Base-by-base conservation (phyloP, 2,113 vertebrate genomes). In the Columbina picui region DNA sequence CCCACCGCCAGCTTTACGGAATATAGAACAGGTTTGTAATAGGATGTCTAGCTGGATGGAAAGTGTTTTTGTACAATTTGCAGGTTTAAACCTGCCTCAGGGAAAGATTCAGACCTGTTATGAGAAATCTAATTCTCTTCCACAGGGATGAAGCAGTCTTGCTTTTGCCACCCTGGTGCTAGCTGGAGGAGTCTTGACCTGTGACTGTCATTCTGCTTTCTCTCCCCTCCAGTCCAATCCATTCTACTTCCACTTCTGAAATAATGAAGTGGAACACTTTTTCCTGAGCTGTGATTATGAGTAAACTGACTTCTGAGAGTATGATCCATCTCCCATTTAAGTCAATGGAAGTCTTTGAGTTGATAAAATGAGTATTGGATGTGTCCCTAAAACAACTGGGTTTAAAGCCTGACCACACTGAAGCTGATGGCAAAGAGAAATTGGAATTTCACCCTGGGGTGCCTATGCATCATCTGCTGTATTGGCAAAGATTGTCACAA, bases 1-100 rank as follows among this genome's bases (percentile, higher is more conserved):
- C 93, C 94, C 95, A 97, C 92, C 26, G 9, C 32, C 75, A 96
- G 79, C 85, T 63, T 69, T 41, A 78, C 52, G 77, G 95, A 96
- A 97, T 88, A 97, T 83, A 97, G 93, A 95, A 95, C 80, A 95
- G 91, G 94, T 84, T 94, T 96, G 85, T 79, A 91, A 94, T 85
- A 92, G 87, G 92, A 90, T 94, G 93, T 96, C 90, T 90, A 88
- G 86, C 41, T n/a, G 41, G 84, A 95, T 69, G 86, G 95, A 97
- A 97, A 96, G 32, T 89, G 68, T 93, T 95, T 96, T 84, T 96
- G 71, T 84, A 63, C 67, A 74, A 57, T 95, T 96, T 96, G 34
- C 34, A 25, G 93, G 87, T 96, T 96, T 95, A 96, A 96, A 93
- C 52, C 50, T 89, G 82, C 75, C 38, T 79, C 73, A 5, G 18